Conservation (phyloP, 2,888 invertebrate species). For the Synanthedon formicaeformis region DNA sequence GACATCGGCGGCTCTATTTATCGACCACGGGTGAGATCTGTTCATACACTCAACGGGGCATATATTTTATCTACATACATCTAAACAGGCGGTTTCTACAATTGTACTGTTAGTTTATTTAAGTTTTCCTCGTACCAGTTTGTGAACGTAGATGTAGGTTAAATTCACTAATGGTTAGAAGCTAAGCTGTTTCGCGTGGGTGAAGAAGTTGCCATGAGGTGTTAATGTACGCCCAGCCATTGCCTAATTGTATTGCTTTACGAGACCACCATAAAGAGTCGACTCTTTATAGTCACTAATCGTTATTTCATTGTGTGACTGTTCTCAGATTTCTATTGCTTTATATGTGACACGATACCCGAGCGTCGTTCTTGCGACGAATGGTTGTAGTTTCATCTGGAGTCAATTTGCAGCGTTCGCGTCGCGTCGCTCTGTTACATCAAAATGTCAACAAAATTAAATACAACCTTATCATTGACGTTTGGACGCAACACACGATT, state of each 20-base stretch:
- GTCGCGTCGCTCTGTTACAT: constrained; percentile 13
- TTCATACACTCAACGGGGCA: constrained; percentile 15
- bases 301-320: constrained; percentile 38
- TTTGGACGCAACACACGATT: constrained; percentile 62
- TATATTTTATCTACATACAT: constrained; percentile 9
- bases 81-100: constrained; percentile 30
- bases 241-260: constrained; percentile 66
- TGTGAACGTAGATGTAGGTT: constrained; percentile 36
- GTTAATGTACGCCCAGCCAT: constrained; percentile 56
- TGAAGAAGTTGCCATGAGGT: constrained; percentile 47
- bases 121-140: constrained; percentile 15
- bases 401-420: constrained; percentile 37
- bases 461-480: constrained; percentile 47
- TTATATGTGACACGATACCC: neutral
- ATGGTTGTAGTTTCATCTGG: neutral
- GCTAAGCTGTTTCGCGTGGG: constrained; percentile 47
- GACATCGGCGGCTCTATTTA: constrained; percentile 20
- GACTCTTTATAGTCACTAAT: constrained; percentile 53
- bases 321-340: constrained; percentile 5
- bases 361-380: too few relatives aligned
- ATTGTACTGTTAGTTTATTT: constrained; percentile 24
- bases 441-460: constrained; percentile 32
- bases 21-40: constrained; percentile 28
- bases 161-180: constrained; percentile 34
- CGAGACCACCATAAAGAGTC: constrained; percentile 50